Conservation (phyloP, 2,113 vertebrate species). For the Pseudonaja textilis region DNA sequence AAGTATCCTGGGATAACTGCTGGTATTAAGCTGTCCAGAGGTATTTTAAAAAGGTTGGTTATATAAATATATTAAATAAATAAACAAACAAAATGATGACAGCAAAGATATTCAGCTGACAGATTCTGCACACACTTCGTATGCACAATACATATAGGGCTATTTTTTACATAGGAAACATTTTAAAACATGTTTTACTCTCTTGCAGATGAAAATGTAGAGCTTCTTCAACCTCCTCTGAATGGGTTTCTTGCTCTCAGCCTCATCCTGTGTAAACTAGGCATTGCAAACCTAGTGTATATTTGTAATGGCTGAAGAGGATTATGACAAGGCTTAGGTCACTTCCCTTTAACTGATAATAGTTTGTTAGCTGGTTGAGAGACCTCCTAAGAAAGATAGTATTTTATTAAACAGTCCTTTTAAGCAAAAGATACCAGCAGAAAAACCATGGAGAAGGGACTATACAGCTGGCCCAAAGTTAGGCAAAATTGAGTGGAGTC, state of each 20-base stretch:
- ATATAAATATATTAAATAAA: background rate
- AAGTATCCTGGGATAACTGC: background rate
- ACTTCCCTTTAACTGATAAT: background rate
- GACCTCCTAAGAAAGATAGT: background rate
- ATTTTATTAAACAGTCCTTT: background rate
- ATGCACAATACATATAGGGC: background rate
- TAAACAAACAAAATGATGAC: background rate
- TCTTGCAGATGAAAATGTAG: background rate
- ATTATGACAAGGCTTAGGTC: background rate
- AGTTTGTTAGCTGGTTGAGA: background rate
- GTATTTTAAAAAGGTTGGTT: background rate
- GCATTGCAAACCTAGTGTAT: background rate
- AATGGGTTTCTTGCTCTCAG: background rate
- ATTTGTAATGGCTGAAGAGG: background rate
- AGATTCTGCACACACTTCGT: background rate
- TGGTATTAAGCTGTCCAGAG: background rate
- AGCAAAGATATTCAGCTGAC: background rate
- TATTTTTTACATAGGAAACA: background rate
- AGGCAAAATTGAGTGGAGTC: background rate
- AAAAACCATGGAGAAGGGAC: background rate
- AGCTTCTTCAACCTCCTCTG: background rate
- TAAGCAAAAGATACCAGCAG: background rate
- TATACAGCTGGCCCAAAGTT: background rate
- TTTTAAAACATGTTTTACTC: background rate
- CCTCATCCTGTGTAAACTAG: background rate